Percentiles rank a stretch among this genome's conserved stretches.
phyloP scores from a whole-genome alignment of 2,797 vertebrate species.

The Neosilurus hyrtlii region DNA sequence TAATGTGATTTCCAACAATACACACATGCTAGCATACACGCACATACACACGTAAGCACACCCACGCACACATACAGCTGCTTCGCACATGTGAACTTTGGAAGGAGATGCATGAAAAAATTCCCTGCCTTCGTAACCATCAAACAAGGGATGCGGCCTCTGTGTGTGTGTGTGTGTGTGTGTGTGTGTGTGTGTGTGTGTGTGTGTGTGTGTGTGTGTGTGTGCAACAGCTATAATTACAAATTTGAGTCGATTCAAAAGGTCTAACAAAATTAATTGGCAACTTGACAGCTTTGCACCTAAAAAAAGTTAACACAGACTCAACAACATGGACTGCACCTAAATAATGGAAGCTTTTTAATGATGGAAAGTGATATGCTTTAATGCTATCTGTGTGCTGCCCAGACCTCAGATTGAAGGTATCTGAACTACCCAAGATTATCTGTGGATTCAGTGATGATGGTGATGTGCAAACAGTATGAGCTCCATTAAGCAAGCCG shows the following conservation, averaged over 20 bases:
- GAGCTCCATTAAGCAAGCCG: conserved; percentile 55
- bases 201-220: conserved; percentile 23
- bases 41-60: conserved; percentile 44
- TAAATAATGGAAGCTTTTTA: conserved; percentile 6
- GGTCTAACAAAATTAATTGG: conserved; percentile 30
- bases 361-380: conserved; percentile 8
- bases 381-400: not conserved
- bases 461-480: conserved; percentile 53
- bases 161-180: not conserved
- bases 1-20: conserved; percentile 46
- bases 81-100: conserved; percentile 70
- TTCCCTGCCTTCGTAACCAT: conserved; percentile 66
- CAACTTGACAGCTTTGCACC: conserved; percentile 27
- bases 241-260: conserved; percentile 1
- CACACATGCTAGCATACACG: conserved; percentile 36
- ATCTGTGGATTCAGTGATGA: conserved; percentile 45
- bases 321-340: not conserved
- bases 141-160: conserved; percentile 35
- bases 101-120: conserved; percentile 70
- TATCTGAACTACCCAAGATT: conserved; percentile 38
- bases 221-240: conserved; percentile 42
- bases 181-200: conserved; percentile 15
- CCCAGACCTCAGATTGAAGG: conserved; percentile 26
- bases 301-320: conserved; percentile 9
- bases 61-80: conserved; percentile 64